Conservation (phyloP, 2,888 invertebrate genomes). For the Silvanus unidentatus region DNA sequence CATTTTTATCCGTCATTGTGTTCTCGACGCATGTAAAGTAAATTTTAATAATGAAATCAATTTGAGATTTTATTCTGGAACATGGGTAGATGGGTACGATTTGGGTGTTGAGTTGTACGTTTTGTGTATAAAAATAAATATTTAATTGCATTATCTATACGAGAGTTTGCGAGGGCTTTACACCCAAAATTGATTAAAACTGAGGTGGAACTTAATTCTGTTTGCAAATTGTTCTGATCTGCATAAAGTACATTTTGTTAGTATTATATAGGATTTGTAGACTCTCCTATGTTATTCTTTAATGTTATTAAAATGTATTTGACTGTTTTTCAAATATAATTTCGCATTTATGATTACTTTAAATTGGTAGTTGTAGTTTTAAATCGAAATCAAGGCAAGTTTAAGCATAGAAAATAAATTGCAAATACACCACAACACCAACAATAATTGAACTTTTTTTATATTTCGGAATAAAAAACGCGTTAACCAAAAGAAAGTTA, state of each 20-base stretch:
- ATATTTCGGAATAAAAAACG: neutral
- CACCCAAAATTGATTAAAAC: constrained; percentile 6
- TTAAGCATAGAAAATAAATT: too few species aligned
- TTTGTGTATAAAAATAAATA: constrained; percentile 1
- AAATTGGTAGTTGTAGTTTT: too few species aligned
- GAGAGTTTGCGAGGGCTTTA: constrained; percentile 4
- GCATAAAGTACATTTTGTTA: neutral
- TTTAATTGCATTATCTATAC: constrained; percentile 4
- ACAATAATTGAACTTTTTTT: neutral
- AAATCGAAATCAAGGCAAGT: too few species aligned
- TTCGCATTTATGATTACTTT: neutral
- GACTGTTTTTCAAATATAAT: neutral
- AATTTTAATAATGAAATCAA: too few species aligned
- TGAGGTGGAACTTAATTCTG: constrained; percentile 3
- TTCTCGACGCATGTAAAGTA: too few species aligned
- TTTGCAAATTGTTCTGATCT: constrained; percentile 3
- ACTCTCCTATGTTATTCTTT: neutral
- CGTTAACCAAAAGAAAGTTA: neutral
- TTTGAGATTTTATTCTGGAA: too few species aligned
- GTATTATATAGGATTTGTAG: neutral
- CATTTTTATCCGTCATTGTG: too few species aligned
- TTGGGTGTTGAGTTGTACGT: too few species aligned
- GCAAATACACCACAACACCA: too few species aligned
- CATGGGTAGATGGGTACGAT: too few species aligned
- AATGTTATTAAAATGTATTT: neutral